Evolutionary conservation across 2,113 vertebrate species (phyloP), one percentile per base, ranked within the genome.

Genomic region (Microcebus griseorufus): DNA sequence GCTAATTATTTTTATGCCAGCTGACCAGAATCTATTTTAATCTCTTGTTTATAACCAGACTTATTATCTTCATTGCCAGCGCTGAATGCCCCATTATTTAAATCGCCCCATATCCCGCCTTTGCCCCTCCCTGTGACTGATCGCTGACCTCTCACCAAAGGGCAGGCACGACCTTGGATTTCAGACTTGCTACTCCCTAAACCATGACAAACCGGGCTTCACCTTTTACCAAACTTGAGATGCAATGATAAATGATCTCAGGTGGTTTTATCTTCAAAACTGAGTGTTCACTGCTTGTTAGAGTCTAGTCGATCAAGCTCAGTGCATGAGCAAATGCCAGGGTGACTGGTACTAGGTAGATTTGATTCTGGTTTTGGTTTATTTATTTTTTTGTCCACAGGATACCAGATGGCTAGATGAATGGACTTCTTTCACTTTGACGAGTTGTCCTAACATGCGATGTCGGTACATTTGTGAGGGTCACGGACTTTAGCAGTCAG

Each of bases 1-100:
- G 53, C 62, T 91, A 72, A 94, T 91, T 94, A 89, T 86, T 95
- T 96, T 94, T 95, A 90, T 81, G 86, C 81, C 29, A 37, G 22
- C 60, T 76, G 81, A 67, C 72, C 25, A 82, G 88, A 73, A 92
- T 95, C 90, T 42, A 14, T 91, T 67, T 88, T 86, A 93, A 95
- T 85, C 81, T 96, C 48, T 85, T 76, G 55, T 51, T 90, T 98
- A 94, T 88, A 67, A 87, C 64, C 60, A 93, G 82, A 87, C 29
- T 87, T 96, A 34, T 27, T 45, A 42, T 67, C 81, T 82, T 86
- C 45, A 72, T 88, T 80, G 45, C 45, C 60, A 29, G 25, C 1
- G n/a, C 84, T 64, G 42, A 80, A n/a, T 39, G 37, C 34, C 25
- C 78, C 29, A n/a, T 94, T 80, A 92, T 73, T 89, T 86, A 92